Evolutionary conservation across 2,797 vertebrate species (phyloP), one percentile per base, ranked within the genome.

Genomic region (Aythya fuligula): DNA sequence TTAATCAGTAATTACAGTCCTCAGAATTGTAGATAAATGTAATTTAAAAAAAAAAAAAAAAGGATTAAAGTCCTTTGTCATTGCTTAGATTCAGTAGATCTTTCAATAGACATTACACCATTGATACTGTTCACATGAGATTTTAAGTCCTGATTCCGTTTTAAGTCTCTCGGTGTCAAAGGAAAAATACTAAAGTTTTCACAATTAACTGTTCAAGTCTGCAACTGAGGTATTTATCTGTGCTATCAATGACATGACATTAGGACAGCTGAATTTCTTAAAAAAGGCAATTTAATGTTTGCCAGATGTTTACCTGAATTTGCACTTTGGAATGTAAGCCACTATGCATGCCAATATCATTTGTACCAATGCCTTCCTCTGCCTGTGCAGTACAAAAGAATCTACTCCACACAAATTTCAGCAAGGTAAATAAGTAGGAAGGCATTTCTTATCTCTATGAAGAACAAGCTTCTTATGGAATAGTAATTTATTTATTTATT

Each of bases 1-100:
- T 95, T 78, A 95, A 36, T 90, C 76, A 92, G 69, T 96, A 94
- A 88, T 92, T 94, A 65, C 17, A 94, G 93, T 58, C 77, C 53
- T 94, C 41, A 25, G 77, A 84, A 87, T 61, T 87, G 66, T 60
- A 94, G 96, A 27, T n/a, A 51, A 51, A 54, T 85, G 95, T 82
- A 58, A 27, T 87, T 49, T 7, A 47, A 47, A 47, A 47, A 25
- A 84, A 65, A 95, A 85, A 94, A 84, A 65, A 95, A 94, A 85
- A 93, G 25, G 62, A 10, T 60, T 14, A 39, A 82, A 45, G 13
- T 36, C 53, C n/a, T 92, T 73, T 56, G 2, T 36, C 54, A 13
- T 19, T 27, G 79, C 62, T 79, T 84, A 5, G 3, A 74, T 73
- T 41, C 13, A 36, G 39, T 49, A 80, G 12, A 12, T 88, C 21